Conservation (phyloP, 2,888 invertebrate species). For the Drosophila rellima region DNA sequence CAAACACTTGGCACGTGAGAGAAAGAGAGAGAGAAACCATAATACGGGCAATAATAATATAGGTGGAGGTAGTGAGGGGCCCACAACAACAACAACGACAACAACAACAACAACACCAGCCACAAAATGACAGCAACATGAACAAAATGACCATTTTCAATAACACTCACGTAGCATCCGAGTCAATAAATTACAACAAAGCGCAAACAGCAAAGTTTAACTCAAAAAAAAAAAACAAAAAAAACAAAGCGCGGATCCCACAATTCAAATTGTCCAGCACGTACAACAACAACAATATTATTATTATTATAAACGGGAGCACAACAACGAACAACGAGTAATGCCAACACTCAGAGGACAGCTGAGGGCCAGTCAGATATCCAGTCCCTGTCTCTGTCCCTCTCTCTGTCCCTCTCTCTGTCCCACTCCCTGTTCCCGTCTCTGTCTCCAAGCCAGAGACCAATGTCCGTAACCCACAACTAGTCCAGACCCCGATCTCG, state of each 20-base stretch:
- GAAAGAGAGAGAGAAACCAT: conserved; percentile 6
- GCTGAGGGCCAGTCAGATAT: conserved; percentile 28
- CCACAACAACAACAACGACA: conserved; percentile 26
- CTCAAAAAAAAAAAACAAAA: too few species aligned
- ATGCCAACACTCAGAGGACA: conserved; percentile 16
- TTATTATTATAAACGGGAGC: conserved; percentile 59
- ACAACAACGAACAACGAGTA: conserved; percentile 48
- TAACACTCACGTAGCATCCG: conserved; percentile 79
- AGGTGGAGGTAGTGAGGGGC: conserved; percentile 51
- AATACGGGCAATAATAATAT: conserved; percentile 37
- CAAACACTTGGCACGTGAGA: conserved; percentile 27
- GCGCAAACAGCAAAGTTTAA: conserved; percentile 24
- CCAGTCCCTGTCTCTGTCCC: conserved; percentile 1
- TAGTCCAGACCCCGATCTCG: conserved; percentile 25
- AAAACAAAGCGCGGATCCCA: conserved; percentile 33
- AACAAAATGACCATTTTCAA: conserved; percentile 76
- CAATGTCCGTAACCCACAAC: conserved; percentile 8
- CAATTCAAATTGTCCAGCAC: conserved; percentile 59
- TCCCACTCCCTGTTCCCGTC: background rate
- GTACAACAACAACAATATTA: conserved; percentile 50
- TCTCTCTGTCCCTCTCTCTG: background rate
- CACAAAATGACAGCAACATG: conserved; percentile 46
- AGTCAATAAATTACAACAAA: conserved; percentile 71
- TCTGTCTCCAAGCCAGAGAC: conserved; percentile 6
- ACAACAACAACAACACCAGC: conserved; percentile 15